Evolutionary conservation across 2,888 invertebrate species (phyloP).

Genomic region (Parasteatoda lunata): DNA sequence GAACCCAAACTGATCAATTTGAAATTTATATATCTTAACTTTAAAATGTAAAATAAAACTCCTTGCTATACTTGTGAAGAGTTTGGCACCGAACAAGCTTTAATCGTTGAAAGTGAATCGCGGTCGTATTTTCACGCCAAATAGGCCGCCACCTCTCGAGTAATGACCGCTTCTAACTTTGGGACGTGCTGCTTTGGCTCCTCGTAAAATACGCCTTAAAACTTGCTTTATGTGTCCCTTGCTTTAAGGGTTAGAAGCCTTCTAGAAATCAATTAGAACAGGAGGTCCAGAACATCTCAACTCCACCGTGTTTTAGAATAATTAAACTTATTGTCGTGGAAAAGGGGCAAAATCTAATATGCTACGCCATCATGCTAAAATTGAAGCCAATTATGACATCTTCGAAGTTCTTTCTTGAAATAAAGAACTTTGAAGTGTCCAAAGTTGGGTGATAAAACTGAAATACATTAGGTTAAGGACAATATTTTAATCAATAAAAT

Average conservation of each 20-base stretch:
- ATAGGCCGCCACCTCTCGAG: constrained; percentile 44
- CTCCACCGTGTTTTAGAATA: constrained; percentile 59
- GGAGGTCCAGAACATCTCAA: constrained; percentile 44
- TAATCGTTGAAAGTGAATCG: constrained; percentile 58
- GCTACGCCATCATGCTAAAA: constrained; percentile 26
- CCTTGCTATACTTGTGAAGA: constrained; percentile 29
- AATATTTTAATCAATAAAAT: too few relatives aligned
- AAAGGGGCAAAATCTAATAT: constrained; percentile 2
- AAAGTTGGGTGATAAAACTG: not conserved
- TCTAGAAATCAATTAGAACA: constrained; percentile 50
- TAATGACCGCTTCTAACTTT: constrained; percentile 58
- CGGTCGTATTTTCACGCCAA: constrained; percentile 49
- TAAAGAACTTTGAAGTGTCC: not conserved
- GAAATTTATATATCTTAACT: too few relatives aligned
- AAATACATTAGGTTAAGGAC: not conserved
- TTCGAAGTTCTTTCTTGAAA: not conserved
- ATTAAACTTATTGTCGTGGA: constrained; percentile 53
- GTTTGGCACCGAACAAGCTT: constrained; percentile 38
- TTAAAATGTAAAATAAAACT: constrained; percentile 5
- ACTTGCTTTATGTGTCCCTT: constrained; percentile 40
- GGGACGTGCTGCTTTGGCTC: constrained; percentile 61
- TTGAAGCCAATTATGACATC: constrained; percentile 28
- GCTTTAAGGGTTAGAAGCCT: constrained; percentile 21
- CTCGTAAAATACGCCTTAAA: constrained; percentile 62
- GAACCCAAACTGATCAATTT: too few relatives aligned